Evolutionary conservation across 2,113 vertebrate genomes (phyloP).

Genomic region (Laterallus jamaicensis): DNA sequence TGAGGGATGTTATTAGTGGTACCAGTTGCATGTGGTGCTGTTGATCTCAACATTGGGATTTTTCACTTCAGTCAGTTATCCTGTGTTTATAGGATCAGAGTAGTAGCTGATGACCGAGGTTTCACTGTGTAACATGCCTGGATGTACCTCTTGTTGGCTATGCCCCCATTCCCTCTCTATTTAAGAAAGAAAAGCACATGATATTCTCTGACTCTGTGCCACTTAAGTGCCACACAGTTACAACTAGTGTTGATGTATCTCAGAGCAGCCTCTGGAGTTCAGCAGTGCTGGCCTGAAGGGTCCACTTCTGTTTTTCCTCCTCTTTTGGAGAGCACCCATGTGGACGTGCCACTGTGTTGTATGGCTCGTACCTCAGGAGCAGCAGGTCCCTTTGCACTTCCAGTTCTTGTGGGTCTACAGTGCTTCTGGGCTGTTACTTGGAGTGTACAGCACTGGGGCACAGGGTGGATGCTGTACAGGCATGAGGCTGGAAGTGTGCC

Average conservation of each 20-base stretch:
- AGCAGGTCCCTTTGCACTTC: neutral
- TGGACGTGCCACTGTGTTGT: rapidly evolving
- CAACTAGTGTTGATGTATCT: neutral
- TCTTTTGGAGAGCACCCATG: neutral
- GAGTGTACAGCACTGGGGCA: neutral
- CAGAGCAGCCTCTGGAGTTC: neutral
- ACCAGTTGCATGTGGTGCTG: neutral
- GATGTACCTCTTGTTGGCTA: neutral
- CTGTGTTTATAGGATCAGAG: neutral
- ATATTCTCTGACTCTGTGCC: neutral
- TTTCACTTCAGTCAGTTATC: neutral
- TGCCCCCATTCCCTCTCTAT: rapidly evolving
- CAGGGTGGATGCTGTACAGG: neutral
- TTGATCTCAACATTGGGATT: neutral
- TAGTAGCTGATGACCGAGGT: neutral
- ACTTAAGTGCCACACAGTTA: neutral
- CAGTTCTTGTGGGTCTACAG: neutral
- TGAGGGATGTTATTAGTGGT: neutral
- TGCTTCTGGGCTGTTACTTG: neutral
- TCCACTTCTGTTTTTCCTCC: rapidly evolving
- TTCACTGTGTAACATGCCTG: rapidly evolving
- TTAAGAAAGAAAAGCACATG: neutral
- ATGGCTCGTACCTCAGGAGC: neutral
- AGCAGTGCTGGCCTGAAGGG: neutral
- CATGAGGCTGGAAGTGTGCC: neutral